Base-by-base conservation (phyloP, 1,140 invertebrate species). In the Papilio machaon region DNA sequence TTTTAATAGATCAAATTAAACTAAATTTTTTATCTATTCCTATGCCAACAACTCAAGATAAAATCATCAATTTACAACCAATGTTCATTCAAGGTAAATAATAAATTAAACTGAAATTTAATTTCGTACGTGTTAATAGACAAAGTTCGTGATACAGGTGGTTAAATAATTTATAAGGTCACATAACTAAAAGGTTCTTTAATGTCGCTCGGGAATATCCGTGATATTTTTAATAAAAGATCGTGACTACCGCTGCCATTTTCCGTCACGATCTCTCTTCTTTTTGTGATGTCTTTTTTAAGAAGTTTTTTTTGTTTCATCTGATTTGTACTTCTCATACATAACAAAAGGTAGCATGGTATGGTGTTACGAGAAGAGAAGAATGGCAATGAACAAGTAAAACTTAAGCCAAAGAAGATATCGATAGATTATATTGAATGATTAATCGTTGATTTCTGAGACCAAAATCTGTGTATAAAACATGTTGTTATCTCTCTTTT, bases 141-240 rank as follows among this genome's bases (percentile, higher is more conserved):
- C 64, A 67, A 67, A 67, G 64, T 11, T 35, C 64, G 23, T 35
- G 64, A 15, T 30, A 23, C 64, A 67, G 64, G 64, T 67, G 11
- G 64, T 67, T 15, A 35, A 67, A 35, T 6, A 67, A 23, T 58
- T 58, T 60, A 77, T 77, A 77, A 77, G 75, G 75, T 77, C 75
- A 77, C 47, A 17, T 77, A 54, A 54, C 49, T 76, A 52, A 76
- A 54, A 19, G 46, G 46, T 76, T 76, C 2, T 52, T 54, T 54
- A 54, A 54, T 76, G 49, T 76, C 30, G 49, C 17, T 76, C 23
- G 58, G 30, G 46, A 54, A 76, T 52, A 76, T 54, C 49, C 74
- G 74, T 58, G 49, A 23, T 76, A 76, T 30, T 76, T 52, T 74
- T 74, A 35, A 58, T 58, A 76, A 76, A 6, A 6, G n/a, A 35